These are phyloP conservation scores for Xestoiulus laeticollis DNA, from an alignment of 2,888 invertebrate genomes.

Conservation along the genomic window DNA sequence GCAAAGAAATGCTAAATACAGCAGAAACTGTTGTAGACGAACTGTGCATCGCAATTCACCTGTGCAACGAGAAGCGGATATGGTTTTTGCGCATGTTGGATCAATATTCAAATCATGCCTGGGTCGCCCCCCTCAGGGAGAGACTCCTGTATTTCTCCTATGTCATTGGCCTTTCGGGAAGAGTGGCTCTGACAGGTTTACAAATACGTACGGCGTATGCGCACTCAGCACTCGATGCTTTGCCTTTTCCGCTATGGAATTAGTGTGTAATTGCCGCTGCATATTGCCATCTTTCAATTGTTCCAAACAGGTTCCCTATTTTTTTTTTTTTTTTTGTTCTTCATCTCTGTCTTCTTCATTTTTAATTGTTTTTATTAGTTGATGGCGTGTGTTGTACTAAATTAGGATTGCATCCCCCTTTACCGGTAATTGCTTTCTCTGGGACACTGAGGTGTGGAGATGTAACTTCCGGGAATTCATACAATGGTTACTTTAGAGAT, in stretches of 20 bases:
- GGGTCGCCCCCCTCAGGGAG: background rate
- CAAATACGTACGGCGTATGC: background rate
- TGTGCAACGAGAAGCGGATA: background rate
- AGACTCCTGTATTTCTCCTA: conserved; percentile 17
- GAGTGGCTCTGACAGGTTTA: conserved; percentile 38
- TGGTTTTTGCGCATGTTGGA: conserved; percentile 41
- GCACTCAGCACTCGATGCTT: background rate
- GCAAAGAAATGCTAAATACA: background rate
- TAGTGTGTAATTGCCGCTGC: background rate
- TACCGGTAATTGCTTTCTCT: background rate
- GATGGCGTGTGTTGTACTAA: background rate
- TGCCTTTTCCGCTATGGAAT: conserved; percentile 35
- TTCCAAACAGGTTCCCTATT: background rate
- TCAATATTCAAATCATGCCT: conserved; percentile 39
- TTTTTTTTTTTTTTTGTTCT: too few relatives aligned
- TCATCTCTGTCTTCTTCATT: background rate
- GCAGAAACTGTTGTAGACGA: background rate
- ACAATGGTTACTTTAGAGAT: background rate
- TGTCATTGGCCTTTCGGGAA: conserved; percentile 40
- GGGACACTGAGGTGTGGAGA: background rate
- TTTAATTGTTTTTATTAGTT: conserved; percentile 31
- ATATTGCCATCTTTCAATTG: conserved; percentile 39
- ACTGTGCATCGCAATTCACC: background rate
- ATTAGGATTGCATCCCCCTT: conserved; percentile 6
- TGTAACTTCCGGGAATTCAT: background rate